These are phyloP conservation scores for Cyprinodon diabolis DNA, from an alignment of 2,797 vertebrate species.

Conservation along the genomic window DNA sequence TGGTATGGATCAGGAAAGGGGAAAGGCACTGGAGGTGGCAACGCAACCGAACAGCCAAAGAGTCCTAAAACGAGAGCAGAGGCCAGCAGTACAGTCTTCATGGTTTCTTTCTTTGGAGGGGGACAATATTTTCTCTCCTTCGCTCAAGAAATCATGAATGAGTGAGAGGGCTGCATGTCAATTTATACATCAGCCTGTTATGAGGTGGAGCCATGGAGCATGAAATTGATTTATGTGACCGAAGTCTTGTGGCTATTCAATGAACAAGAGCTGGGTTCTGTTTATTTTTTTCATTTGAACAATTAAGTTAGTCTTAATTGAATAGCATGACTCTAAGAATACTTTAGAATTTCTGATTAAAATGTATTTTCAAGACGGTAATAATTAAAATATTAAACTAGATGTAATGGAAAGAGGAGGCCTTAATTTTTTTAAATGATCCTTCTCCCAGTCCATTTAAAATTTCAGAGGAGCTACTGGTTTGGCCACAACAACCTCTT, in stretches of 20 bases:
- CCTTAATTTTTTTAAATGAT: background rate
- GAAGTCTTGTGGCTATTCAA: conserved; percentile 28
- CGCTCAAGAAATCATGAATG: background rate
- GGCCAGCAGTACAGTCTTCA: conserved; percentile 47
- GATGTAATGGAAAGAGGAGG: background rate
- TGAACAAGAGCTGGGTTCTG: conserved; percentile 1
- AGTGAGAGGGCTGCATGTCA: background rate
- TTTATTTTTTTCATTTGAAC: background rate
- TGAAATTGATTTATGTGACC: conserved; percentile 32
- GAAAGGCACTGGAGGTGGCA: background rate
- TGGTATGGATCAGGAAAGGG: conserved; percentile 19
- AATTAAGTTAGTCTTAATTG: background rate
- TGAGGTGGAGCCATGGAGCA: conserved; percentile 2
- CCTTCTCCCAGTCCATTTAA: background rate
- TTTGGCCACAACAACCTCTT: background rate
- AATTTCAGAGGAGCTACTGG: background rate
- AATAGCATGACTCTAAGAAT: background rate
- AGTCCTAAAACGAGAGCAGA: conserved; percentile 42
- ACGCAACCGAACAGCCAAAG: conserved; percentile 7
- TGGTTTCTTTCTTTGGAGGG: conserved; percentile 25
- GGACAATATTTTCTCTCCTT: background rate
- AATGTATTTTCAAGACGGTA: background rate
- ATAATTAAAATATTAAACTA: background rate
- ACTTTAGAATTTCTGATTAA: background rate
- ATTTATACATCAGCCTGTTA: conserved; percentile 34